Conservation (phyloP, 2,113 vertebrate species). For the Pterocles gutturalis region DNA sequence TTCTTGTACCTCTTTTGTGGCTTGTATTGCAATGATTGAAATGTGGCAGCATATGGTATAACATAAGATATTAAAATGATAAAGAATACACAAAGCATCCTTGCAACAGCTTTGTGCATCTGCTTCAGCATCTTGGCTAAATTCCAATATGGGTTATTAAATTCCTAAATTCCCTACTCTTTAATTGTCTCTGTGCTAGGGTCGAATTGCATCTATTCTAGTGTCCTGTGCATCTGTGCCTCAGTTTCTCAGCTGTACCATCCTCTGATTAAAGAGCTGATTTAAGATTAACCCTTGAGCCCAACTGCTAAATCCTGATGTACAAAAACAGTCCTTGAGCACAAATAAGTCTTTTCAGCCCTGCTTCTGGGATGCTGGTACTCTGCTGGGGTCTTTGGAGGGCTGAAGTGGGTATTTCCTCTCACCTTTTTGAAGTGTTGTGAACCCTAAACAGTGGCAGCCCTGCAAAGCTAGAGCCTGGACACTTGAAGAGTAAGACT, state of each 20-base stretch:
- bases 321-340: neutral
- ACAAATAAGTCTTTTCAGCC: neutral
- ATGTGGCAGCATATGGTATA: conserved; percentile 65
- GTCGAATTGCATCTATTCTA: conserved; percentile 1
- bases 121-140: conserved; percentile 64
- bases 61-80: conserved; percentile 73
- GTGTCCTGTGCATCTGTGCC: conserved; percentile 62
- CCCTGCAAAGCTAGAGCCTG: neutral
- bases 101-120: conserved; percentile 70
- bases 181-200: conserved; percentile 56
- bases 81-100: conserved; percentile 70
- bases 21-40: conserved; percentile 66
- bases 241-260: conserved; percentile 62
- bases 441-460: neutral
- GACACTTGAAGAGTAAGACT: neutral
- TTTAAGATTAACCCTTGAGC: conserved; percentile 34
- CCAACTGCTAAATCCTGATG: neutral
- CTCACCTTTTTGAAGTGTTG: neutral
- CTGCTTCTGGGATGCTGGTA: neutral
- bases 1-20: conserved; percentile 69
- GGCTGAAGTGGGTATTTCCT: neutral
- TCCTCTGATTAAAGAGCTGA: conserved; percentile 33
- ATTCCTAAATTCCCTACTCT: conserved; percentile 68
- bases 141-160: conserved; percentile 65
- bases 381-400: neutral